These are phyloP conservation scores for Narcine bancroftii DNA, from an alignment of 2,113 vertebrate genomes.

Conservation along the genomic window DNA sequence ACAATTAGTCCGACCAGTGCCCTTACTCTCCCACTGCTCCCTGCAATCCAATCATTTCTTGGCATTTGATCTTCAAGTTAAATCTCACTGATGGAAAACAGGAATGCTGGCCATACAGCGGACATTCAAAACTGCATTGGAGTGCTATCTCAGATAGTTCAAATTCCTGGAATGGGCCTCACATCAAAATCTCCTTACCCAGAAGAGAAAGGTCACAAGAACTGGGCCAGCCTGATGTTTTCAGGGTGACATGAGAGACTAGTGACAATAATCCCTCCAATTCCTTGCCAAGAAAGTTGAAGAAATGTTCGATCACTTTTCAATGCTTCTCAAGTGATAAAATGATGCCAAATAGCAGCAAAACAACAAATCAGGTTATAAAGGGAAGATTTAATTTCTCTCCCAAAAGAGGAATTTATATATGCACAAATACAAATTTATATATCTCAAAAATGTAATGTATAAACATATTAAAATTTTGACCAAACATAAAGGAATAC, in stretches of 20 bases:
- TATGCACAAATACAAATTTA: too few species aligned
- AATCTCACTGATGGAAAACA: neutral
- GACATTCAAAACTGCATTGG: neutral
- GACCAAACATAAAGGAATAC: neutral
- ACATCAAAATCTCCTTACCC: neutral
- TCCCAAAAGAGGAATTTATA: neutral
- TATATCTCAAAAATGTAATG: too few species aligned
- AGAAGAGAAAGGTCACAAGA: neutral
- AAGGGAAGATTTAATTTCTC: neutral
- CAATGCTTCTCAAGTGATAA: neutral
- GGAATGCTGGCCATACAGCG: neutral
- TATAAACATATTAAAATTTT: neutral
- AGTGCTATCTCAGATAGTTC: neutral
- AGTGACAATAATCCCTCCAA: neutral
- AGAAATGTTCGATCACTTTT: neutral
- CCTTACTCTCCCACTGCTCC: neutral
- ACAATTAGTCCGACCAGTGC: neutral
- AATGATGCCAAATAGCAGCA: neutral
- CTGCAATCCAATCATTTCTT: too few species aligned
- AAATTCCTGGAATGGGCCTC: neutral
- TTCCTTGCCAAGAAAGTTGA: neutral
- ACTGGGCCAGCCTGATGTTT: neutral
- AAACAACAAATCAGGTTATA: too few species aligned
- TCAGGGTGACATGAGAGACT: neutral
- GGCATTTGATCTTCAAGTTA: neutral